phyloP scores from a whole-genome alignment of 37 sponge, comb jelly and placozoan genomes.

The Spongilla lacustris region DNA sequence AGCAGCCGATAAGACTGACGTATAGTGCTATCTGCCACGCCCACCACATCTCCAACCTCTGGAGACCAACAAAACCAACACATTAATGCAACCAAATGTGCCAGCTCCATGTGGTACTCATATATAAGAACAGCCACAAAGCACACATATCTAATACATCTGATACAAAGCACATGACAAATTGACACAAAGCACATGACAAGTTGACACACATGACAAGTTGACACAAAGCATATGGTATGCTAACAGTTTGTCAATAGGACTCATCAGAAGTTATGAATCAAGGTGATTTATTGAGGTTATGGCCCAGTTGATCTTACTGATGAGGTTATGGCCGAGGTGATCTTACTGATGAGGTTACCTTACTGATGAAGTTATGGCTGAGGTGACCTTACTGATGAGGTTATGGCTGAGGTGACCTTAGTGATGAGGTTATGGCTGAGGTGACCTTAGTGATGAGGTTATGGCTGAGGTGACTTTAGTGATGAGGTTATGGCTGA shows the following conservation, averaged over 20 bases:
- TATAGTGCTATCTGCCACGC: constrained; percentile 98
- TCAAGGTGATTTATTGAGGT: neutral
- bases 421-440: no score
- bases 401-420: no score
- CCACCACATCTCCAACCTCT: constrained; percentile 98
- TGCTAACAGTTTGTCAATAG: no score
- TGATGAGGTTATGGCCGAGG: neutral
- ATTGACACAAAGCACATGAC: neutral
- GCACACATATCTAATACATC: no score
- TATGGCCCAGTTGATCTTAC: neutral
- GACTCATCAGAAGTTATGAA: no score
- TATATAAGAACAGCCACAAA: no score
- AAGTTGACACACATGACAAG: neutral
- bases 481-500: neutral
- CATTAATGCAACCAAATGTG: neutral
- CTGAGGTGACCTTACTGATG: no score
- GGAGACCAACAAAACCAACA: neutral
- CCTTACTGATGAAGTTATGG: no score
- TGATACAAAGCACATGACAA: no score
- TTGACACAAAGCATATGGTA: neutral
- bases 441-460: no score
- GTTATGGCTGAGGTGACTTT: neutral
- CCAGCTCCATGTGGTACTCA: neutral
- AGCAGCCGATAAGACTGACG: constrained; percentile 87
- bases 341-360: neutral